Percentiles rank a stretch among this genome's conserved stretches.
Evolutionary conservation across 1,140 invertebrate genomes (phyloP).

Genomic region (Caerostris darwini): DNA sequence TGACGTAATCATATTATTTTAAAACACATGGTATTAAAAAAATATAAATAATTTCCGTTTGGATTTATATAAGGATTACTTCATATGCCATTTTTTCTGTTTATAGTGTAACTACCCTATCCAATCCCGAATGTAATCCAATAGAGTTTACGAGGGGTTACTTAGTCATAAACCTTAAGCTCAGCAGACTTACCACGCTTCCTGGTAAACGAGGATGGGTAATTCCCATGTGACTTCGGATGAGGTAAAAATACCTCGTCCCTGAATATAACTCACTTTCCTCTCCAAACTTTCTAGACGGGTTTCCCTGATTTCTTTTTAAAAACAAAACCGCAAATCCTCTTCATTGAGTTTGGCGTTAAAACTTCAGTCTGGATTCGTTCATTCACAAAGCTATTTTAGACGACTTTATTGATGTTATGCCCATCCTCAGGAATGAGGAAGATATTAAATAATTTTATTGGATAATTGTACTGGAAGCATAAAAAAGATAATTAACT

Average conservation of each 20-base stretch:
- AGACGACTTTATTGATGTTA: too few species aligned
- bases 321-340: neutral
- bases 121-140: neutral
- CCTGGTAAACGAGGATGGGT: conserved; percentile 6
- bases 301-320: neutral
- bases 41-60: too few species aligned
- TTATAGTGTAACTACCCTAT: neutral
- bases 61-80: neutral
- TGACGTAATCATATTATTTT: too few species aligned
- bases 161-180: neutral
- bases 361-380: neutral
- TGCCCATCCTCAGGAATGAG: neutral
- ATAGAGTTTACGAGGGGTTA: neutral
- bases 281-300: neutral
- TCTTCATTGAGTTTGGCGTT: neutral
- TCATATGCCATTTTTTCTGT: neutral
- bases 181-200: neutral
- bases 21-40: too few species aligned
- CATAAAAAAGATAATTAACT: neutral
- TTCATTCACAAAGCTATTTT: neutral
- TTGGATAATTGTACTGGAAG: neutral
- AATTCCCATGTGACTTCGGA: neutral
- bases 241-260: neutral
- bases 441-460: conserved; percentile 22
- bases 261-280: conserved; percentile 3